A percentile compares a stretch with the other conserved stretches of the same genome.
phyloP scores from a whole-genome alignment of 2,797 vertebrate species.

The Gymnoscopelus microlampas region DNA sequence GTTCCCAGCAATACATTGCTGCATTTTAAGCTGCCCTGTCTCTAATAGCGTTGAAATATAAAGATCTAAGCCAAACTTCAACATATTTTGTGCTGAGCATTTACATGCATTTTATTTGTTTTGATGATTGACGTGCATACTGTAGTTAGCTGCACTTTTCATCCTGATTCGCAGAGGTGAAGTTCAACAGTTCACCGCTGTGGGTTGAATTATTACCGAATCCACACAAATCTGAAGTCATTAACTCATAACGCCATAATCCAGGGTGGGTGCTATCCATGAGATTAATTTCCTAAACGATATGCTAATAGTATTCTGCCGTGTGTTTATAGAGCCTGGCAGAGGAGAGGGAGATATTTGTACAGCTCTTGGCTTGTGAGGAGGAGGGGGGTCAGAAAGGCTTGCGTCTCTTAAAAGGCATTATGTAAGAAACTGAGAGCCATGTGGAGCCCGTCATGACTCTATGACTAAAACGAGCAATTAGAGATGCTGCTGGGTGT shows the following conservation, averaged over 20 bases:
- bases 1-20: no score
- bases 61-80: no score
- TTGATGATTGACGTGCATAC: no score
- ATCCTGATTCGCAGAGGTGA: no score
- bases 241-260: background rate
- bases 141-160: no score
- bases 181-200: background rate
- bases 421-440: constrained; percentile 61
- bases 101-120: no score
- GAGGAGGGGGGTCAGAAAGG: constrained; percentile 59
- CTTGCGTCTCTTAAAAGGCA: constrained; percentile 49
- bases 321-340: constrained; percentile 40
- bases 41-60: background rate
- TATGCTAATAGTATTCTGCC: constrained; percentile 45
- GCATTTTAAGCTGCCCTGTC: background rate
- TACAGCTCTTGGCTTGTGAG: constrained; percentile 48
- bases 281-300: constrained; percentile 30
- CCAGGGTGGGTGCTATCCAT: background rate
- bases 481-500: constrained; percentile 51
- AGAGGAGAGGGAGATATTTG: constrained; percentile 54
- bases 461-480: constrained; percentile 58
- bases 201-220: background rate
- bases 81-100: no score
- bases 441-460: constrained; percentile 35
- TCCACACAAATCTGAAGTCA: background rate